Conservation (phyloP, 1,140 invertebrate genomes). For the Galleria mellonella region DNA sequence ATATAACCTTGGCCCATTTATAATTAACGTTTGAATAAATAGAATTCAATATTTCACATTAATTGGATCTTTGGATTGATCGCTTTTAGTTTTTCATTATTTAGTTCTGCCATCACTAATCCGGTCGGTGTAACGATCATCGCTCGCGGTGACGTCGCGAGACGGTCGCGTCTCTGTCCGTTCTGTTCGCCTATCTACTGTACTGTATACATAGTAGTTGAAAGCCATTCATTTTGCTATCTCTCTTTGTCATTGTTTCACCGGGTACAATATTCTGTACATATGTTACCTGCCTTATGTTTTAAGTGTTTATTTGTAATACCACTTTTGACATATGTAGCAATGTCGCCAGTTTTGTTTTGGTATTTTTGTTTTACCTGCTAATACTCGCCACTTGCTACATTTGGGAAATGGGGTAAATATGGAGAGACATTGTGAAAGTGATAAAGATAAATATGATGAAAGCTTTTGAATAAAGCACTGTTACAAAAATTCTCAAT, state of each 20-base stretch:
- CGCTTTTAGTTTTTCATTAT: slow-evolving; percentile 6
- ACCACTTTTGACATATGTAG: slow-evolving; percentile 76
- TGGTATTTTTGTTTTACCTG: slow-evolving; percentile 62
- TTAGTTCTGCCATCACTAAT: slow-evolving; percentile 4
- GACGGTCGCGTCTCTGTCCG: too few relatives aligned
- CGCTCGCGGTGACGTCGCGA: too few relatives aligned
- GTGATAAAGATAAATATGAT: slow-evolving; percentile 71
- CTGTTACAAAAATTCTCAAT: slow-evolving; percentile 78
- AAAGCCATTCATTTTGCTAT: slow-evolving; percentile 37
- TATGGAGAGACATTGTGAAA: slow-evolving; percentile 79
- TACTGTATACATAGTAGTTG: slow-evolving; percentile 5
- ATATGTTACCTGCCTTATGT: slow-evolving; percentile 70
- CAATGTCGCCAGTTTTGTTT: slow-evolving; percentile 69
- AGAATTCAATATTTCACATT: slow-evolving; percentile 27
- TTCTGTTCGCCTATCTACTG: too few relatives aligned
- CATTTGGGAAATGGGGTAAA: slow-evolving; percentile 76
- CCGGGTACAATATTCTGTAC: slow-evolving; percentile 66
- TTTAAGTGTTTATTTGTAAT: slow-evolving; percentile 75
- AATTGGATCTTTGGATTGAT: not conserved
- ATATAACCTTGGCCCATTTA: slow-evolving; percentile 39
- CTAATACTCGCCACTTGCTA: slow-evolving; percentile 70
- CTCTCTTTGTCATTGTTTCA: slow-evolving; percentile 71
- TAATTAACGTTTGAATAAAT: slow-evolving; percentile 43
- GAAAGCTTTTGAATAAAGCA: slow-evolving; percentile 78
- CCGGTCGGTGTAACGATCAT: too few relatives aligned